Conservation (phyloP, 2,888 invertebrate genomes). For the Lottia scabra region DNA sequence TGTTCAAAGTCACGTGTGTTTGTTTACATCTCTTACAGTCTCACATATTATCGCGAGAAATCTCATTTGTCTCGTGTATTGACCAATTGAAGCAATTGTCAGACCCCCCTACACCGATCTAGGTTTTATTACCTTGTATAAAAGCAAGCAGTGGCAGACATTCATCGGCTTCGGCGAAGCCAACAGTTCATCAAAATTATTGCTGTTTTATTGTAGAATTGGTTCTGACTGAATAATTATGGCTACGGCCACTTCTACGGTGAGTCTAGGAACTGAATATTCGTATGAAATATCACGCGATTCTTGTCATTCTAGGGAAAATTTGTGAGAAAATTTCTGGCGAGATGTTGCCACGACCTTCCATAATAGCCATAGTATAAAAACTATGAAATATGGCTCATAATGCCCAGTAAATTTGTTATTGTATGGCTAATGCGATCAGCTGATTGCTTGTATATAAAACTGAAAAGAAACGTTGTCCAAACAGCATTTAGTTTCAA, state of each 20-base stretch:
- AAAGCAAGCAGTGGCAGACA: conserved; percentile 47
- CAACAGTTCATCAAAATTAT: conserved; percentile 31
- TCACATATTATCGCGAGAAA: conserved; percentile 24
- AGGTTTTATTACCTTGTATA: conserved; percentile 54
- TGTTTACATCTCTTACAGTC: conserved; percentile 23
- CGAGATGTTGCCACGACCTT: no score
- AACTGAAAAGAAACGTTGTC: no score
- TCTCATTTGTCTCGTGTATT: conserved; percentile 13
- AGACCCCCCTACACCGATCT: conserved; percentile 41
- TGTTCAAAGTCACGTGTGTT: conserved; percentile 16
- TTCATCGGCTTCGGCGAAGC: conserved; percentile 52
- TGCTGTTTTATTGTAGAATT: conserved; percentile 15
- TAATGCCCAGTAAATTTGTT: conserved; percentile 20
- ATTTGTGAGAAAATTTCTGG: background rate
- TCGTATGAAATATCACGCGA: conserved; percentile 1
- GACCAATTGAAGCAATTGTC: conserved; percentile 28
- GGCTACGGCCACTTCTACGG: conserved; percentile 44
- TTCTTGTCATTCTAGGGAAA: background rate
- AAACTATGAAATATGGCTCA: background rate
- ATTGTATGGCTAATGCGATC: background rate
- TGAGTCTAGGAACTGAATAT: conserved; percentile 35
- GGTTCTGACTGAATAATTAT: conserved; percentile 23
- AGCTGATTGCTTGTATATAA: no score
- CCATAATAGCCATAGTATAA: no score
- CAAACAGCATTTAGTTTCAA: no score